Evolutionary conservation across 2,888 invertebrate species (phyloP).

Genomic region (Lithophane semibrunnea): DNA sequence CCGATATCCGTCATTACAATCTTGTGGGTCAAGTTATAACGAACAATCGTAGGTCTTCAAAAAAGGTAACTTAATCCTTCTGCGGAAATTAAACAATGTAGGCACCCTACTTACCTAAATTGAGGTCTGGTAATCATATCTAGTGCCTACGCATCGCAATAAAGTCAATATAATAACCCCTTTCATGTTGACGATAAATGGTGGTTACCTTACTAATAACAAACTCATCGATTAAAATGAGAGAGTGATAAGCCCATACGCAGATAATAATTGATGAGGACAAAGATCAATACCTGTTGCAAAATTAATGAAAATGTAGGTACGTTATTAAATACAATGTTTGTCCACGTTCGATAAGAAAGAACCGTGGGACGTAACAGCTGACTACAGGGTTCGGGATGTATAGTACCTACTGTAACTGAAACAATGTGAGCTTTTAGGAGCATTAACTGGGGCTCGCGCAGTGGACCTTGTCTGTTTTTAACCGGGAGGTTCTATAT

Average conservation of each 20-base stretch:
- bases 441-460: slow-evolving; percentile 2
- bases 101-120: not conserved
- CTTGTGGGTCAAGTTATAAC: slow-evolving; percentile 35
- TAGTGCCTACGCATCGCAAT: slow-evolving; percentile 2
- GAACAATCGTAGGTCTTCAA: slow-evolving; percentile 22
- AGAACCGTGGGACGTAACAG: slow-evolving; percentile 69
- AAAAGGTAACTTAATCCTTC: slow-evolving; percentile 43
- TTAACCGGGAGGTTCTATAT: not conserved
- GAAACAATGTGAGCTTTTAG: slow-evolving; percentile 30
- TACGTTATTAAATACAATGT: slow-evolving; percentile 61
- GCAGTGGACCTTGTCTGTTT: not conserved
- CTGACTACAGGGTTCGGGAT: slow-evolving; percentile 51
- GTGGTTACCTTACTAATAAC: slow-evolving; percentile 5
- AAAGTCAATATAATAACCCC: slow-evolving; percentile 17
- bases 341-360: slow-evolving; percentile 62
- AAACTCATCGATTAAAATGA: slow-evolving; percentile 28
- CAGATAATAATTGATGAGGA: slow-evolving; percentile 57
- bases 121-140: not conserved
- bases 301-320: slow-evolving; percentile 58
- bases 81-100: slow-evolving; percentile 33
- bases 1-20: slow-evolving; percentile 37
- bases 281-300: slow-evolving; percentile 56
- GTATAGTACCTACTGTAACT: not conserved
- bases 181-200: slow-evolving; percentile 7
- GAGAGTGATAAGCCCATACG: slow-evolving; percentile 41